Conservation (phyloP, 2,113 vertebrate genomes). For the Pimephales promelas region DNA sequence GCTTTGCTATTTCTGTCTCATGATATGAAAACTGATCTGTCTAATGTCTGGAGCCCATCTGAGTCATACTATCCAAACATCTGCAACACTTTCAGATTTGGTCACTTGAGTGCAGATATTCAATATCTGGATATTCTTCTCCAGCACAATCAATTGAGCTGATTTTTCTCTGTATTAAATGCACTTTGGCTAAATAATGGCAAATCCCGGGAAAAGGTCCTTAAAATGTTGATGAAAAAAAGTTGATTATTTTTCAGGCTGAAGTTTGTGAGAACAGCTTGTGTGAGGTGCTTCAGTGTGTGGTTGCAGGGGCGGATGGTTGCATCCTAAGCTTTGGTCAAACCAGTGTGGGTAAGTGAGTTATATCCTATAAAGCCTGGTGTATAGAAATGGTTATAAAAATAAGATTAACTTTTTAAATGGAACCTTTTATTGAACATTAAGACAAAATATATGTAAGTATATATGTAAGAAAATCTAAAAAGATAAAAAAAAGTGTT, state of each 20-base stretch:
- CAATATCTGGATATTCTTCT: constrained; percentile 32
- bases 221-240: not conserved
- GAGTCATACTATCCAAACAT: constrained; percentile 29
- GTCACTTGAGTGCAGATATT: constrained; percentile 39
- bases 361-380: not conserved
- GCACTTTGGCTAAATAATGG: constrained; percentile 2
- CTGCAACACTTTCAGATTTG: not conserved
- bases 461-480: not conserved
- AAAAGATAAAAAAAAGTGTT: not conserved
- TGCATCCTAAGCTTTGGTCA: constrained; percentile 88
- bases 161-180: not conserved
- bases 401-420: not conserved
- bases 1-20: constrained; percentile 35
- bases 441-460: not conserved
- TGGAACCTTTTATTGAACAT: not conserved
- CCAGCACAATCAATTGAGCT: not conserved
- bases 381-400: not conserved
- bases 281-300: constrained; percentile 86
- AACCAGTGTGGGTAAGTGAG: constrained; percentile 80
- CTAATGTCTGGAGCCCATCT: constrained; percentile 1
- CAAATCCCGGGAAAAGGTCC: not conserved
- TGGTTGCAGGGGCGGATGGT: constrained; percentile 86
- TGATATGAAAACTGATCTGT: constrained; percentile 35
- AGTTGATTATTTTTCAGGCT: constrained; percentile 69
- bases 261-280: constrained; percentile 86